Evolutionary conservation across 2,797 vertebrate species (phyloP).

Genomic region (Rhinophrynus dorsalis): DNA sequence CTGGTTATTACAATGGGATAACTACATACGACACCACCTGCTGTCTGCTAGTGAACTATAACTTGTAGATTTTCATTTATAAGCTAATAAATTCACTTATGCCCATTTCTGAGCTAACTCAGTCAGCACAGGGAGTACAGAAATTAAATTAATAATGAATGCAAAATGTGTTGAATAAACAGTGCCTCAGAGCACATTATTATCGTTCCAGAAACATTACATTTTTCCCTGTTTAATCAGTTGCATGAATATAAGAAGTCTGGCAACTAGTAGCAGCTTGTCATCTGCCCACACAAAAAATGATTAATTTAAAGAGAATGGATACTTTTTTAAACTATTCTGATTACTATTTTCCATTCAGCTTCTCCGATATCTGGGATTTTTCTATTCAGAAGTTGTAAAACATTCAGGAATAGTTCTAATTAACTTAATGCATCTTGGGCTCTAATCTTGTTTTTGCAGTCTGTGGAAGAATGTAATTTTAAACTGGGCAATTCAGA

Average conservation of each 20-base stretch:
- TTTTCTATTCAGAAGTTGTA: constrained; percentile 54
- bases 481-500: constrained; percentile 48
- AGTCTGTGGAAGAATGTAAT: constrained; percentile 52
- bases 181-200: constrained; percentile 33
- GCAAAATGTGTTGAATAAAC: constrained; percentile 48
- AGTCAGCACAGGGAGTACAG: constrained; percentile 29
- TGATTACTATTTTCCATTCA: constrained; percentile 58
- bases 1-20: constrained; percentile 5
- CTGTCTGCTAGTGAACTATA: constrained; percentile 7
- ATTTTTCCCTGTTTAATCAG: constrained; percentile 53
- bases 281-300: constrained; percentile 58
- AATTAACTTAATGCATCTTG: constrained; percentile 53
- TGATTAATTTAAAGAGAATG: constrained; percentile 68
- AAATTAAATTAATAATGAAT: constrained; percentile 49
- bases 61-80: constrained; percentile 2
- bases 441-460: constrained; percentile 59
- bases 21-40: constrained; percentile 20
- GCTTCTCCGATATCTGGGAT: constrained; percentile 49
- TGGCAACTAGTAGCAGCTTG: constrained; percentile 53
- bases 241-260: constrained; percentile 58
- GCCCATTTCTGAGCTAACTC: constrained; percentile 33
- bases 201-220: constrained; percentile 34
- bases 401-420: constrained; percentile 58
- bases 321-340: constrained; percentile 54
- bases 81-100: constrained; percentile 15